phyloP scores from a whole-genome alignment of 2,113 vertebrate genomes.

The Urocolius indicus region DNA sequence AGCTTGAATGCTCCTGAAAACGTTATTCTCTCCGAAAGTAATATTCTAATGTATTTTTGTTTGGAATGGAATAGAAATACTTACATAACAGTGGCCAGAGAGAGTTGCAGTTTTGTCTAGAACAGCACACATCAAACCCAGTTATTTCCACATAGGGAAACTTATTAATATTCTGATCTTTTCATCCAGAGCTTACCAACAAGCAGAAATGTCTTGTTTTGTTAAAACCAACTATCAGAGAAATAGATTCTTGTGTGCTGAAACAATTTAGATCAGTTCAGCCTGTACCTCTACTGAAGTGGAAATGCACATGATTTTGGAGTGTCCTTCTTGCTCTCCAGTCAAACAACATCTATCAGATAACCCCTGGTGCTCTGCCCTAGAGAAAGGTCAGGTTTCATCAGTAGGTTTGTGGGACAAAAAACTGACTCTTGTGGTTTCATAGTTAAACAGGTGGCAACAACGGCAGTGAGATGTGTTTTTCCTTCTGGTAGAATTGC shows the following conservation, averaged over 20 bases:
- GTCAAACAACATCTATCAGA: not conserved
- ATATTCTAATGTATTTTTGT: not conserved
- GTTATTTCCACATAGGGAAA: slow-evolving; percentile 18
- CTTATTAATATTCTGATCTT: not conserved
- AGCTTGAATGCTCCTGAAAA: not conserved
- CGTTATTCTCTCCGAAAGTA: not conserved
- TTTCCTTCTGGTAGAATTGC: not conserved
- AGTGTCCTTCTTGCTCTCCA: not conserved
- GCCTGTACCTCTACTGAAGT: not conserved
- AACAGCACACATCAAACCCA: not conserved
- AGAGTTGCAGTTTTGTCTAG: not conserved
- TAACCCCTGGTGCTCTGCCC: not conserved
- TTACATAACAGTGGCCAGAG: not conserved
- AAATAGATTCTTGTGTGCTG: not conserved
- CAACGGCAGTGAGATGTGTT: not conserved
- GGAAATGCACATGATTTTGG: not conserved
- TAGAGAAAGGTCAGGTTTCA: not conserved
- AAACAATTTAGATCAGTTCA: not conserved
- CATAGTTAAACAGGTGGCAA: not conserved
- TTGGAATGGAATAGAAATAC: not conserved
- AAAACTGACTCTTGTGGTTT: not conserved
- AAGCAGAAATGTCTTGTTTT: not conserved
- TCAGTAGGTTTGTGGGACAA: not conserved
- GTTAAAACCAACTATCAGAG: not conserved
- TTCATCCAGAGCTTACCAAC: not conserved